Conservation (phyloP, 2,888 invertebrate genomes). For the Dryocosmus kuriphilus region DNA sequence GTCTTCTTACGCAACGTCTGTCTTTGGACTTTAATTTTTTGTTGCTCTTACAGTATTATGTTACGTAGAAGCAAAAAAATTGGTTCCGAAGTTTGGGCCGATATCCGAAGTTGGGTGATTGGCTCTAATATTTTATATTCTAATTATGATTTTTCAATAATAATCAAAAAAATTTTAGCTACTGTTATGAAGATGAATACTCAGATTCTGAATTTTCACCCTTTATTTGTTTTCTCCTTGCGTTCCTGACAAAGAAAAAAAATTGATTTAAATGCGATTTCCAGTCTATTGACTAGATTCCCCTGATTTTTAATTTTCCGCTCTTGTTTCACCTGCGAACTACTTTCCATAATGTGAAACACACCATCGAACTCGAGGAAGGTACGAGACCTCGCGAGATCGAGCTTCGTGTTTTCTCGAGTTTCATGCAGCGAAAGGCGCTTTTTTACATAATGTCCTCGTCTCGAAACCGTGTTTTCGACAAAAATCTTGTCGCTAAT, state of each 20-base stretch:
- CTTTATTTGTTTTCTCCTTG: not conserved
- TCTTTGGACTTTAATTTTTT: too few relatives aligned
- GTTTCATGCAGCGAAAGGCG: constrained; percentile 62
- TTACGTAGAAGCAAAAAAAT: too few relatives aligned
- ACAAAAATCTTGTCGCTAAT: constrained; percentile 44
- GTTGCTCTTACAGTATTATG: too few relatives aligned
- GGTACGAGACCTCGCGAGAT: constrained; percentile 46
- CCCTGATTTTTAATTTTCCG: constrained; percentile 27
- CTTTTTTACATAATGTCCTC: constrained; percentile 60
- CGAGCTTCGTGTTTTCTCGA: constrained; percentile 56
- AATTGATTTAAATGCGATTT: not conserved
- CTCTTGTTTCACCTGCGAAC: constrained; percentile 49
- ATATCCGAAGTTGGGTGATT: too few relatives aligned
- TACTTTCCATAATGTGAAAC: constrained; percentile 57
- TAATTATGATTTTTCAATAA: too few relatives aligned
- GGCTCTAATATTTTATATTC: too few relatives aligned
- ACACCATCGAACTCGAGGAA: constrained; percentile 52
- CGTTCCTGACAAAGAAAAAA: not conserved
- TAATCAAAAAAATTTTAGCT: too few relatives aligned
- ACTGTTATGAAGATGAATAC: too few relatives aligned
- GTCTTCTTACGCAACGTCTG: too few relatives aligned
- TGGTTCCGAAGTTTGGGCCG: too few relatives aligned
- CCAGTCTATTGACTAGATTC: constrained; percentile 16
- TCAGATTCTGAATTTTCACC: too few relatives aligned
- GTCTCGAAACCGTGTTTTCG: constrained; percentile 47